Conservation (phyloP, 2,113 vertebrate genomes). For the Pelodiscus sinensis region DNA sequence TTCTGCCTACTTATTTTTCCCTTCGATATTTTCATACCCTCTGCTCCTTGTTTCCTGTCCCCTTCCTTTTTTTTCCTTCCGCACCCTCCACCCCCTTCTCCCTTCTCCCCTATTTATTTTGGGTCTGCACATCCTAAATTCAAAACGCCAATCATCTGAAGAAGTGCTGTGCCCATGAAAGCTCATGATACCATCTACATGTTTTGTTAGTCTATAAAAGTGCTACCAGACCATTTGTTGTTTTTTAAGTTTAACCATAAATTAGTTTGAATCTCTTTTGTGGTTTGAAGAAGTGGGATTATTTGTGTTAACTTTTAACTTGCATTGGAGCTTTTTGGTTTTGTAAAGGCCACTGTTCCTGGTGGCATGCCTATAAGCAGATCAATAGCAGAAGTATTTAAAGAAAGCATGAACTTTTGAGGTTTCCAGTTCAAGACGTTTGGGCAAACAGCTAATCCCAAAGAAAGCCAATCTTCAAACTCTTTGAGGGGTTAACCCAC, state of each 20-base stretch:
- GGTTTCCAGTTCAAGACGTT: neutral
- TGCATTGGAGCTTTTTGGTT: neutral
- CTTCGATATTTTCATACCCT: too few species aligned
- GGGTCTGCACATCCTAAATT: too few species aligned
- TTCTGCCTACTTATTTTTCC: too few species aligned
- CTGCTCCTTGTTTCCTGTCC: too few species aligned
- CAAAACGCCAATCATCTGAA: too few species aligned
- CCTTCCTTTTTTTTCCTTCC: too few species aligned
- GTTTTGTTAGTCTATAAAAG: too few species aligned
- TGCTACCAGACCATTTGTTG: too few species aligned
- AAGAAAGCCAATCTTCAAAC: neutral
- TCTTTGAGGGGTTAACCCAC: neutral
- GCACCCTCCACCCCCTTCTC: too few species aligned
- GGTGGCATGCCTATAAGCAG: neutral
- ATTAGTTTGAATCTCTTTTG: neutral
- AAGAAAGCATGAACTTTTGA: neutral
- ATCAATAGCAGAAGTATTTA: neutral
- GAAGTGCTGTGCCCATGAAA: too few species aligned
- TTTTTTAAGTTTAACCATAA: neutral
- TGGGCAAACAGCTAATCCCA: neutral
- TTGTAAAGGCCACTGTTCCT: neutral
- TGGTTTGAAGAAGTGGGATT: neutral
- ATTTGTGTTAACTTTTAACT: neutral
- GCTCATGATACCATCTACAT: too few species aligned
- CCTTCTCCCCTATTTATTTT: too few species aligned